Evolutionary conservation across 2,797 vertebrate genomes (phyloP), one percentile per base, ranked within the genome.

Genomic region (Acanthurus tractus): DNA sequence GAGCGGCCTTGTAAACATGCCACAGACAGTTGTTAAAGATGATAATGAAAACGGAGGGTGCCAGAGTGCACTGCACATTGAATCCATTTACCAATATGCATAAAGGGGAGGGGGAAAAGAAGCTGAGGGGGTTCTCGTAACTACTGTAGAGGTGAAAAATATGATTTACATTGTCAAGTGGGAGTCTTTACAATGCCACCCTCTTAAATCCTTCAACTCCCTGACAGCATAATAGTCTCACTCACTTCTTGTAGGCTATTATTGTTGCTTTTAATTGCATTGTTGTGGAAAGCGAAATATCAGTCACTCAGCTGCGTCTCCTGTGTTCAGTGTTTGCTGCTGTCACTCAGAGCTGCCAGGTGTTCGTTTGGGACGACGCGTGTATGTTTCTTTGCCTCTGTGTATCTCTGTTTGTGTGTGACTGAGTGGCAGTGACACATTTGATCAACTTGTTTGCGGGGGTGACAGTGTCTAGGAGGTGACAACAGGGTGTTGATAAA

Each of bases 251-350:
- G 62, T 22, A 64, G 80, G 64, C 83, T 84, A 88, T 92, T 85
- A 92, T 72, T 81, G 81, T 83, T 68, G 85, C 74, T 87, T 90
- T 93, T 93, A 92, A 94, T 93, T 90, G 89, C 77, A 58, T 76
- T 86, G 88, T 89, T 86, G 86, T 80, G 75, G 62, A 75, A 83
- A 74, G 78, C 20, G 50, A 75, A 83, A 74, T 85, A 75, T 62
- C 82, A 63, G 88, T 87, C 93, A 89, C 59, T 90, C 90, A 85
- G 3, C 0, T 2, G 70, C 49, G 76, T 76, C 71, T 20, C 63
- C 71, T 9, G 79, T 25, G 69, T 82, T 79, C 23, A 8, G 42
- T 66, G 69, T 34, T 36, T 12, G 56, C 73, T 15, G 69, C 85
- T 89, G 84, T 83, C 88, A 71, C 76, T 92, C 85, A 90, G 34